A percentile compares a stretch with the other conserved stretches of the same genome.
phyloP scores from a whole-genome alignment of 2,888 invertebrate species.

The Chloroclysta siterata region DNA sequence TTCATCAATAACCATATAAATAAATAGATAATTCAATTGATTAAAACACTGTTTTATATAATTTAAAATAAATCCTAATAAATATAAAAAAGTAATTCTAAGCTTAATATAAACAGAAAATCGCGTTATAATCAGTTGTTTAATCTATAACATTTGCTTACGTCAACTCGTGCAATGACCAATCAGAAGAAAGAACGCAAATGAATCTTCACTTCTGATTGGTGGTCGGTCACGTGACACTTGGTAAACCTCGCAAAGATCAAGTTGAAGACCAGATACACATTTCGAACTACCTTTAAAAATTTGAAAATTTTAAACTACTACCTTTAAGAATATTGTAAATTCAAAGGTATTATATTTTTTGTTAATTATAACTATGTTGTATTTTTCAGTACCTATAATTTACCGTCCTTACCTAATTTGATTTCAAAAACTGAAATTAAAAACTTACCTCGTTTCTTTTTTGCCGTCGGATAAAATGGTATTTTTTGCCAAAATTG shows the following conservation, averaged over 20 bases:
- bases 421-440: constrained; percentile 14
- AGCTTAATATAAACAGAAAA: constrained; percentile 15
- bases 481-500: constrained; percentile 22
- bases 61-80: constrained; percentile 25
- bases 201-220: constrained; percentile 40
- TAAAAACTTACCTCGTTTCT: constrained; percentile 18
- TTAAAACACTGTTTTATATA: constrained; percentile 17
- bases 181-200: constrained; percentile 38
- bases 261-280: constrained; percentile 46
- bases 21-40: constrained; percentile 31
- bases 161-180: constrained; percentile 15
- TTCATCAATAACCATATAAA: constrained; percentile 8
- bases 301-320: background rate
- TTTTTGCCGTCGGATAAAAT: constrained; percentile 22
- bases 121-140: constrained; percentile 32
- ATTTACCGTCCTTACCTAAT: constrained; percentile 26
- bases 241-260: constrained; percentile 45
- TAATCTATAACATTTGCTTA: constrained; percentile 32
- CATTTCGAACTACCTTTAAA: constrained; percentile 38
- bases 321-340: constrained; percentile 23
- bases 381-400: constrained; percentile 2
- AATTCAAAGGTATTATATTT: constrained; percentile 5
- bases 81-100: constrained; percentile 16
- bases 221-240: constrained; percentile 40
- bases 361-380: constrained; percentile 12